Percentiles rank a stretch among this genome's conserved stretches.
phyloP scores from a whole-genome alignment of 64 coral and sea anemone genomes.

The Pocillopora verrucosa region DNA sequence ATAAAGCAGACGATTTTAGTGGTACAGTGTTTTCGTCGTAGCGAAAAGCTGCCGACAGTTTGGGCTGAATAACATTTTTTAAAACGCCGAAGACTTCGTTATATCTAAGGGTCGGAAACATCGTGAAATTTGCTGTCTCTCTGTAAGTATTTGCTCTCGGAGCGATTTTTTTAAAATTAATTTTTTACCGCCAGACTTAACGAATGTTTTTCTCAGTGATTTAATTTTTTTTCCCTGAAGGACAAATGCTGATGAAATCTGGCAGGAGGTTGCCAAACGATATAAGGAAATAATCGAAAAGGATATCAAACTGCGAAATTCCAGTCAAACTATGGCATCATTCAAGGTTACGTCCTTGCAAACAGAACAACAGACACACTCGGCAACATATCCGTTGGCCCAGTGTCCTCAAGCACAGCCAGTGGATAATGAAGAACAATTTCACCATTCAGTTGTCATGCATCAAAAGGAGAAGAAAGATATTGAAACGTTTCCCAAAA shows the following conservation, averaged over 20 bases:
- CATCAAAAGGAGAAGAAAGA: neutral
- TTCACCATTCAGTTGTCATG: too few species aligned
- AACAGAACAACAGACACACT: neutral
- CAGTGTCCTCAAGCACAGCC: neutral
- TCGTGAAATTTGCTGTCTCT: too few species aligned
- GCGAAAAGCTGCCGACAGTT: too few species aligned
- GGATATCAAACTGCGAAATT: neutral
- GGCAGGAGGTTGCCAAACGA: neutral
- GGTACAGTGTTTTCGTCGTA: too few species aligned
- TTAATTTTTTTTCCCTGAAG: neutral
- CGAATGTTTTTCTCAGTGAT: neutral
- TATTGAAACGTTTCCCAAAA: neutral
- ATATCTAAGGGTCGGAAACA: too few species aligned
- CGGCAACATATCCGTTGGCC: neutral
- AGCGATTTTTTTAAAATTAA: too few species aligned
- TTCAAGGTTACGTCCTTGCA: neutral
- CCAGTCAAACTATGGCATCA: neutral
- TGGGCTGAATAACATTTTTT: too few species aligned
- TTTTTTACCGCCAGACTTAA: neutral
- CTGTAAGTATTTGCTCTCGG: too few species aligned
- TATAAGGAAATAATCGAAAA: conserved; percentile 17
- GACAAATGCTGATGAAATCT: neutral
- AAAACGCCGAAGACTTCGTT: too few species aligned
- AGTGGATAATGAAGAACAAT: neutral
- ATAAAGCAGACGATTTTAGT: too few species aligned